Evolutionary conservation across 2,113 vertebrate species (phyloP), one percentile per base, ranked within the genome.

Genomic region (Lepisosteus osseus): DNA sequence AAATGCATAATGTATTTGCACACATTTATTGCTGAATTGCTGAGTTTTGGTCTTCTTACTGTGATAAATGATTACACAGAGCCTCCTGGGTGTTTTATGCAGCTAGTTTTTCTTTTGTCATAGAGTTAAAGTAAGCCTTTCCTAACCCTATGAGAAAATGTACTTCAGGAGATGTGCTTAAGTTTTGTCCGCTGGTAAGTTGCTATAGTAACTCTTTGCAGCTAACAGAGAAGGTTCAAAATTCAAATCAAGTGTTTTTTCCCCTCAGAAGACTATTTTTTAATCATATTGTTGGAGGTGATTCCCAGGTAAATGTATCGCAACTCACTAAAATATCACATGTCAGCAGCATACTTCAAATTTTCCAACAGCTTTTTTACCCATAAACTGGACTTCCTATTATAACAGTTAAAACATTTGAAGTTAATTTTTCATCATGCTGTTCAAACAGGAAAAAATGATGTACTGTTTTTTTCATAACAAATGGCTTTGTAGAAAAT

Each of bases 171-270:
- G 57, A 17, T 47, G 47, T 51, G 47, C 2, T 51, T 51, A 51
- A 51, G 9, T 51, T 51, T 5, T 61, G 51, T 12, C 29, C 44
- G 15, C 69, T 17, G 13, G 43, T 44, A 62, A 29, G 69, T 71
- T 63, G 69, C 69, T 17, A 71, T 71, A 54, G 69, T 62, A 71
- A 71, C 59, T 63, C 62, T 62, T 56, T 62, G 59, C 54, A 63
- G 59, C 63, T 59, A 45, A 64, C 69, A 71, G 59, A 59, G 61
- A 71, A 59, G 41, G 59, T 17, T n/a, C 43, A 44, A 5, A 51
- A 51, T 51, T 51, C 47, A 6, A 51, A 51, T 6, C 47, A 51
- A 51, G 47, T 9, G 29, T 45, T 61, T 62, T 63, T 44, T 11
- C 54, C 69, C 54, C 44, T 12, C 7, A 9, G 44, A 61, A 40